Base-by-base conservation (phyloP, 2,888 invertebrate genomes). In the Lasioglossum marginatum region DNA sequence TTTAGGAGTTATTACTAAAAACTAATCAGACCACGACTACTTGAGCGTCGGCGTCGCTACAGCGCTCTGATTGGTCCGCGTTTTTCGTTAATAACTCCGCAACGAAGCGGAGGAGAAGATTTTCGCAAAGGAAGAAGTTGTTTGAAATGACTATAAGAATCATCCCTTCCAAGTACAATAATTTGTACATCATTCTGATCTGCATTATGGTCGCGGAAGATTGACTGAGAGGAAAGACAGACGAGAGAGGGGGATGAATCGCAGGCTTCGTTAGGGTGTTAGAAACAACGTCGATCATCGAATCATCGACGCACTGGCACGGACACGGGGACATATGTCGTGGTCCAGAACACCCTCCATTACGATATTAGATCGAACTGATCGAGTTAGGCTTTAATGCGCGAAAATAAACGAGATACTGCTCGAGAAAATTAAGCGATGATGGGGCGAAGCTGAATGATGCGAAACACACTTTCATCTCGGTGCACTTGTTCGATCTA, bases 261-360 rank as follows among this genome's bases (percentile, higher is more conserved):
- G 72, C 60, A 14, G 60, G n/a, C 19, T 23, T 75, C 75, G 73
- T 48, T 19, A 45, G 82, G 73, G 88, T 86, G 57, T 86, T 76
- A 52, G 85, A 80, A 80, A 82, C 81, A 89, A 86, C 86, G 86
- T 82, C 88, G 92, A 93, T 94, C 93, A 94, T 94, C 93, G 92
- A 93, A 93, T 93, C 90, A 92, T 92, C 89, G 91, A 92, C 90
- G 93, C 94, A 93, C 90, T 93, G 93, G 92, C 91, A 91, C 93
- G 93, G 88, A 93, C 90, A 88, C 89, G 85, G 79, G 91, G 93
- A 93, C 94, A 94, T 94, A 94, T 94, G 94, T 93, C 94, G 92
- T 84, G 89, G 86, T 88, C 81, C 91, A 83, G 89, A 81, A 93
- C 57, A 57, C 93, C 93, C 93, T 94, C 94, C 94, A 94, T 94